Conservation (phyloP, 1,140 invertebrate genomes). For the Drosophila murphyi region DNA sequence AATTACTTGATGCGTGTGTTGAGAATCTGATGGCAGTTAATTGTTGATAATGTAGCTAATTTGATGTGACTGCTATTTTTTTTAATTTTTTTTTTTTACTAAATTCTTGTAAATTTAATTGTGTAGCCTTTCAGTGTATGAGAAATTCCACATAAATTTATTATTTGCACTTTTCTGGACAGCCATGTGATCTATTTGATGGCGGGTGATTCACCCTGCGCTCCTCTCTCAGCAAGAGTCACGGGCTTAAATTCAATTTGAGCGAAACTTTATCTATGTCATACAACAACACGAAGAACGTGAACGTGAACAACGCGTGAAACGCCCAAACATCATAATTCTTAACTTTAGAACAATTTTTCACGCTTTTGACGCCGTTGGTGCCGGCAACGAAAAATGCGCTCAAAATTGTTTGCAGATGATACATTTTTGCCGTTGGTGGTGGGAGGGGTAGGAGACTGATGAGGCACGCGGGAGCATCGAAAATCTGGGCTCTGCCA, state of each 20-base stretch:
- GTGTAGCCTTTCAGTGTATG: neutral
- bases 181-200: neutral
- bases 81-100: neutral
- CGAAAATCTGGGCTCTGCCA: neutral
- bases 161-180: neutral
- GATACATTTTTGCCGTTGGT: slow-evolving; percentile 1
- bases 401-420: slow-evolving; percentile 59
- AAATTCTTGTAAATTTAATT: neutral
- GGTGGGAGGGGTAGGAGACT: neutral
- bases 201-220: neutral
- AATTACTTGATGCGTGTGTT: slow-evolving; percentile 31
- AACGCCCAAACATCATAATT: slow-evolving; percentile 64
- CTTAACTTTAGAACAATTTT: slow-evolving; percentile 73
- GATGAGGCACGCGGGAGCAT: neutral
- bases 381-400: slow-evolving; percentile 53
- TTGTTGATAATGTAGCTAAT: slow-evolving; percentile 45
- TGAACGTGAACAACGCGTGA: slow-evolving; percentile 19
- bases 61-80: slow-evolving; percentile 22
- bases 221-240: slow-evolving; percentile 14
- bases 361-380: slow-evolving; percentile 70
- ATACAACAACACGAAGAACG: slow-evolving; percentile 49
- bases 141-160: neutral
- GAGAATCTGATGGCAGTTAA: slow-evolving; percentile 40
- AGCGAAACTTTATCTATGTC: slow-evolving; percentile 66
- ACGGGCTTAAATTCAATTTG: slow-evolving; percentile 45